A percentile compares a stretch with the other conserved stretches of the same genome.
Conservation (phyloP, 1,140 invertebrate genomes). For the Brachionus koreanus region DNA sequence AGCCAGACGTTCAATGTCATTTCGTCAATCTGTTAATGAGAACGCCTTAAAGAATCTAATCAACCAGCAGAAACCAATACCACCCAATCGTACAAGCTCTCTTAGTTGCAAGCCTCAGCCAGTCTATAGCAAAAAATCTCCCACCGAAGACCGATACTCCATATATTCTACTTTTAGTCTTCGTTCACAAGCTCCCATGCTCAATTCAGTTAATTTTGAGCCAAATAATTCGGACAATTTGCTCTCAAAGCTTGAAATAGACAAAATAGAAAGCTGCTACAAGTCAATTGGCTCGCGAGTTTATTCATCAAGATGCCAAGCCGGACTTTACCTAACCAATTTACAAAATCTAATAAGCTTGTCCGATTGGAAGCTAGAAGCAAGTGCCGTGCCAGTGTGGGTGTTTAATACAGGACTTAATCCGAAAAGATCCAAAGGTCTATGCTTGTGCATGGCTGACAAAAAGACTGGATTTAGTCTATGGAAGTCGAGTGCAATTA, state of each 20-base stretch:
- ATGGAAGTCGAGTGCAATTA: neutral
- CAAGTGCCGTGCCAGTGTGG: slow-evolving; percentile 19
- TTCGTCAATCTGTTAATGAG: slow-evolving; percentile 12
- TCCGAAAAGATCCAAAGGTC: slow-evolving; percentile 26
- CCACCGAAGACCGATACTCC: neutral
- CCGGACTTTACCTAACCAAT: slow-evolving; percentile 14
- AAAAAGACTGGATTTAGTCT: slow-evolving; percentile 35
- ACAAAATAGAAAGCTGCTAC: slow-evolving; percentile 32
- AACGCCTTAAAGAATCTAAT: neutral
- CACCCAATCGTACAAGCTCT: slow-evolving; percentile 30
- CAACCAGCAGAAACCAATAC: neutral
- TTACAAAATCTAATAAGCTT: slow-evolving; percentile 18
- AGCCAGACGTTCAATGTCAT: neutral
- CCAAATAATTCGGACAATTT: neutral
- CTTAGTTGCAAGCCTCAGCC: neutral
- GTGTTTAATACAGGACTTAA: slow-evolving; percentile 40
- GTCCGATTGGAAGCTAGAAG: slow-evolving; percentile 7
- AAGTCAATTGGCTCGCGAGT: slow-evolving; percentile 29
- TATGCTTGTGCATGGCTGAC: slow-evolving; percentile 19
- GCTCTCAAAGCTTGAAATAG: neutral
- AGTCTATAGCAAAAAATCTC: neutral
- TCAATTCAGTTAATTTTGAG: slow-evolving; percentile 17
- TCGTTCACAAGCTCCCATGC: neutral
- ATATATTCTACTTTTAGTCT: slow-evolving; percentile 23
- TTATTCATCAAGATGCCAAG: neutral